Conservation (phyloP, 2,113 vertebrate species). For the Orthonyx spaldingii region DNA sequence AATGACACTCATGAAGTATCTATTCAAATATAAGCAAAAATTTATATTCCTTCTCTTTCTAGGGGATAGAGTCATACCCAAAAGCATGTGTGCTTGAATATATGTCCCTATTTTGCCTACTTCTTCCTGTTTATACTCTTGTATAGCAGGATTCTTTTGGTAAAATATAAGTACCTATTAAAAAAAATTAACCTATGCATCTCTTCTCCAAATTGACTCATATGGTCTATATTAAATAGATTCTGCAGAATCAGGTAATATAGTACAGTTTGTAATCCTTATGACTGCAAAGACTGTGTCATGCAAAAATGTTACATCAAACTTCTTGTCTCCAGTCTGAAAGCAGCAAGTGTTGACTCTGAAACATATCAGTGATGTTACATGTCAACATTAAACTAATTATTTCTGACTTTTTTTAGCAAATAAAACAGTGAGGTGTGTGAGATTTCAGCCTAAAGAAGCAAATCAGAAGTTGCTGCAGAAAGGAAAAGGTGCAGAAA, state of each 20-base stretch:
- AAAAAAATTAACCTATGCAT: not conserved
- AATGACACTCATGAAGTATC: not conserved
- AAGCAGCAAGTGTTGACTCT: not conserved
- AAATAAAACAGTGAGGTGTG: not conserved
- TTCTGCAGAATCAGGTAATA: not conserved
- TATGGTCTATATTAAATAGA: not conserved
- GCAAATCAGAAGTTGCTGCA: not conserved
- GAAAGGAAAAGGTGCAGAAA: not conserved
- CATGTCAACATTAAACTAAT: not conserved
- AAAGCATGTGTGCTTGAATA: not conserved
- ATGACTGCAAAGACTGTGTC: not conserved
- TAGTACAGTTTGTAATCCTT: not conserved
- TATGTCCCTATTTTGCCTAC: not conserved
- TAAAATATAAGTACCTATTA: not conserved
- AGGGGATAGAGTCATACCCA: not conserved
- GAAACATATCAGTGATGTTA: not conserved
- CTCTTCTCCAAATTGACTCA: not conserved
- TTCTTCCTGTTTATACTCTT: not conserved
- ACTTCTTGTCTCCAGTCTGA: not conserved
- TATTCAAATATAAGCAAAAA: not conserved
- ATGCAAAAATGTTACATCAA: not conserved
- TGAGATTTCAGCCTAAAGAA: not conserved
- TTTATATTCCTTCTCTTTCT: not conserved
- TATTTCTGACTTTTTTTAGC: not conserved
- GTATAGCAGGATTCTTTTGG: not conserved